phyloP scores from a whole-genome alignment of 1,140 invertebrate genomes.

The Pentalonia nigronervosa region DNA sequence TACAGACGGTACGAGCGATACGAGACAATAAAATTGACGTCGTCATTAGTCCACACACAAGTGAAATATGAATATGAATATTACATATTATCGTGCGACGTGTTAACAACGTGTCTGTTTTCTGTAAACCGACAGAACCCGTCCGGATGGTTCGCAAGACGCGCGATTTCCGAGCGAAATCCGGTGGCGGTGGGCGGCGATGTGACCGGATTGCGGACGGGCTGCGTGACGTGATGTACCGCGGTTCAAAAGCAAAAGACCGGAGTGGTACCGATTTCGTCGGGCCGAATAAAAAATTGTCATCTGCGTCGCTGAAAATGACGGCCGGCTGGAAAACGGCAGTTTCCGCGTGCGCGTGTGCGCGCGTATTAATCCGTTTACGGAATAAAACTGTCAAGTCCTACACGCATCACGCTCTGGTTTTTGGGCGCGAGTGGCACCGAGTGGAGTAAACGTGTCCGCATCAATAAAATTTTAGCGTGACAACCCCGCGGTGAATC shows the following conservation, averaged over 20 bases:
- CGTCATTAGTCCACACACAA: no score
- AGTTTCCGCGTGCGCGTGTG: background rate
- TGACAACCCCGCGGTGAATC: background rate
- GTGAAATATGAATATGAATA: no score
- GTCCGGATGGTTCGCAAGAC: background rate
- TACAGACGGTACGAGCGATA: no score
- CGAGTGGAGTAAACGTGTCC: background rate
- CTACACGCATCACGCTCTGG: background rate
- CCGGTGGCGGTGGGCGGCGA: background rate
- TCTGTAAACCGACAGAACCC: no score
- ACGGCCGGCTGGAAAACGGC: background rate
- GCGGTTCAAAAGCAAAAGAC: background rate
- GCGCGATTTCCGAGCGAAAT: background rate
- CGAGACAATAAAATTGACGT: no score
- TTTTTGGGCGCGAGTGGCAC: background rate
- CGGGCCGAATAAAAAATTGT: background rate
- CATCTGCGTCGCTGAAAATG: background rate
- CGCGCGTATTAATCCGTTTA: background rate
- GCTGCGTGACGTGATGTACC: background rate
- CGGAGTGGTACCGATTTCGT: background rate
- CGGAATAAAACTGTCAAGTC: slow-evolving; percentile 10
- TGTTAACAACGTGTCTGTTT: background rate
- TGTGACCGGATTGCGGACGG: background rate
- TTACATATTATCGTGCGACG: no score
- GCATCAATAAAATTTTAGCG: slow-evolving; percentile 21